Conservation (phyloP, 2,113 vertebrate genomes). For the Tretioscincus oriximinensis region DNA sequence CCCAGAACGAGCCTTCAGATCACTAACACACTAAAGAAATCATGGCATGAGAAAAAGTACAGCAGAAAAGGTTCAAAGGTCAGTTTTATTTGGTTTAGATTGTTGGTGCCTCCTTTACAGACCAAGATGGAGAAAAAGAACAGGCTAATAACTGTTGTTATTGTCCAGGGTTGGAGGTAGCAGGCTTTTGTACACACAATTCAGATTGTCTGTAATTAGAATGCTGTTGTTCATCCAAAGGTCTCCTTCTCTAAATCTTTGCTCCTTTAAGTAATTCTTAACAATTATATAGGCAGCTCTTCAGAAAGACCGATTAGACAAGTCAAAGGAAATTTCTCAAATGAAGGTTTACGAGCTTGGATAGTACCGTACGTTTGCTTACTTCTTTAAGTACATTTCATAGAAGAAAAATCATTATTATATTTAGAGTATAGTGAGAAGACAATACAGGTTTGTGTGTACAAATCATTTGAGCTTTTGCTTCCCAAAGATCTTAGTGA, state of each 20-base stretch:
- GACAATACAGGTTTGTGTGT: constrained; percentile 14
- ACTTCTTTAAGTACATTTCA: background rate
- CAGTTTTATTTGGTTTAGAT: constrained; percentile 92
- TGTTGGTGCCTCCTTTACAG: constrained; percentile 85
- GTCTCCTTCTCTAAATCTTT: constrained; percentile 66
- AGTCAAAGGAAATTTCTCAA: constrained; percentile 52
- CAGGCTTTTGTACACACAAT: constrained; percentile 80
- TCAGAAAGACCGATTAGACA: constrained; percentile 41
- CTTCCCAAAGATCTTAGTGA: background rate
- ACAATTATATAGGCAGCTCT: constrained; percentile 56
- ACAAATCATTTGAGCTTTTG: background rate
- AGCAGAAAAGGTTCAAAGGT: constrained; percentile 95
- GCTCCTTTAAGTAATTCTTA: constrained; percentile 57
- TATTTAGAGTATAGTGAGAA: background rate
- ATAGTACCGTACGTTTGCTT: background rate
- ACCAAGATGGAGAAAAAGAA: constrained; percentile 75
- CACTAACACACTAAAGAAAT: constrained; percentile 86
- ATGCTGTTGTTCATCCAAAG: constrained; percentile 72
- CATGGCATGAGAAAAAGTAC: constrained; percentile 93
- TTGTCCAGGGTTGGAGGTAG: constrained; percentile 65
- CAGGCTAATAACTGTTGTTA: constrained; percentile 87
- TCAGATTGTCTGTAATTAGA: constrained; percentile 84
- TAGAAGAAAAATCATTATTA: background rate
- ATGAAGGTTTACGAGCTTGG: constrained; percentile 54
- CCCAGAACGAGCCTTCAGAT: constrained; percentile 87